These are phyloP conservation scores for Ochropacha duplaris DNA, from an alignment of 2,888 invertebrate genomes.

Conservation along the genomic window DNA sequence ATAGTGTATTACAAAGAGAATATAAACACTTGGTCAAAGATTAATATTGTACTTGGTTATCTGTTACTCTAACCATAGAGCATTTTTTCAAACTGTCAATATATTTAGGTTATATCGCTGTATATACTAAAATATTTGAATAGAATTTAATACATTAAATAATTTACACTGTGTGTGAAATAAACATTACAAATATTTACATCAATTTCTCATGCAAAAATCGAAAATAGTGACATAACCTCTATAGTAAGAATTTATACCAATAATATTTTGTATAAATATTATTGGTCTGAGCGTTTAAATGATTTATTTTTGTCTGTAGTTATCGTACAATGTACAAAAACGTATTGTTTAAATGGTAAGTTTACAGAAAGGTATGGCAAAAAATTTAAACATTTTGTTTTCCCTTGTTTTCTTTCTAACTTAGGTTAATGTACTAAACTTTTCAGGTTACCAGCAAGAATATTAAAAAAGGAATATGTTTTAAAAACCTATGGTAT, in stretches of 20 bases:
- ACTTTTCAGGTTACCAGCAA: constrained; percentile 54
- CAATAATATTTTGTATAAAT: background rate
- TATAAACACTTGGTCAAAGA: too few relatives aligned
- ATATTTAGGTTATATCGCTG: background rate
- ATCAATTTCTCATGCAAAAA: background rate
- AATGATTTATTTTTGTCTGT: background rate
- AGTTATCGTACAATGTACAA: constrained; percentile 49
- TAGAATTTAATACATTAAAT: background rate
- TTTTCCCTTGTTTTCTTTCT: too few relatives aligned
- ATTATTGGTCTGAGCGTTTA: background rate
- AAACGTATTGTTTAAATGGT: constrained; percentile 57
- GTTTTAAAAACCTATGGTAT: constrained; percentile 23
- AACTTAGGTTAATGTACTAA: constrained; percentile 4
- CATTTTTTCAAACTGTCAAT: too few relatives aligned
- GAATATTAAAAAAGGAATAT: constrained; percentile 44
- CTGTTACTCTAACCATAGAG: too few relatives aligned
- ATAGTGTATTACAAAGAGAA: too few relatives aligned
- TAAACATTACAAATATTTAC: background rate
- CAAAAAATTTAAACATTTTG: background rate
- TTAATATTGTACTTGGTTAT: too few relatives aligned
- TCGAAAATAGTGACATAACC: background rate
- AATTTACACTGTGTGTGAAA: background rate
- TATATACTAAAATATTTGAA: too few relatives aligned
- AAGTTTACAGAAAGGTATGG: constrained; percentile 20
- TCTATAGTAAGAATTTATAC: background rate